phyloP scores from a whole-genome alignment of 2,888 invertebrate species.

The Coenonympha glycerion region DNA sequence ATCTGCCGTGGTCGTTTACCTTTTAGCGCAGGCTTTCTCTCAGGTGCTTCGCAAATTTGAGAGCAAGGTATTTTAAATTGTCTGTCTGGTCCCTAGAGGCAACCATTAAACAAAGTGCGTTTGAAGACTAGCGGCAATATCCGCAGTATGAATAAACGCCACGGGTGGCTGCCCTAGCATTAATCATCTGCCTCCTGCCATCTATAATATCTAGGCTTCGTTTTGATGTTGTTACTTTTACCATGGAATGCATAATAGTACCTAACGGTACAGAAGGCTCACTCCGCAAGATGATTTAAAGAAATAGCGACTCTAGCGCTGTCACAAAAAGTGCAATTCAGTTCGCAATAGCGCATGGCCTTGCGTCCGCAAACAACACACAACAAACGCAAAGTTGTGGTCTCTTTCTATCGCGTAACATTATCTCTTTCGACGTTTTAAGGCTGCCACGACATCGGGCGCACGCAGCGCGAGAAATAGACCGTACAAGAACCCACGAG shows the following conservation, averaged over 20 bases:
- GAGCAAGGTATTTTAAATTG: conserved; percentile 36
- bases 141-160: conserved; percentile 43
- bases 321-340: too few species aligned
- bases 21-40: conserved; percentile 31
- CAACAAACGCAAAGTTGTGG: too few species aligned
- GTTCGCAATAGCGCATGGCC: too few species aligned
- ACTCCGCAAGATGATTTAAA: too few species aligned
- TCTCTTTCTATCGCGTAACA: too few species aligned
- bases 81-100: conserved; percentile 35
- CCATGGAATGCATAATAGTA: conserved; percentile 4
- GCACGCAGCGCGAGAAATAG: too few species aligned
- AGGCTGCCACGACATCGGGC: too few species aligned
- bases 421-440: too few species aligned
- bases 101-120: conserved; percentile 47
- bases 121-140: conserved; percentile 32
- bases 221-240: conserved; percentile 9
- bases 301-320: too few species aligned
- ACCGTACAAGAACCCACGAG: too few species aligned
- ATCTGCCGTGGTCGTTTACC: conserved; percentile 31
- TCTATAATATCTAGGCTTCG: not conserved
- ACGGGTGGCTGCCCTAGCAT: conserved; percentile 39
- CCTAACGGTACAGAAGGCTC: too few species aligned
- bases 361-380: too few species aligned
- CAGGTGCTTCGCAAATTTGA: conserved; percentile 32
- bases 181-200: conserved; percentile 35